Evolutionary conservation across 2,113 vertebrate genomes (phyloP).

Genomic region (Reinhardtius hippoglossoides): DNA sequence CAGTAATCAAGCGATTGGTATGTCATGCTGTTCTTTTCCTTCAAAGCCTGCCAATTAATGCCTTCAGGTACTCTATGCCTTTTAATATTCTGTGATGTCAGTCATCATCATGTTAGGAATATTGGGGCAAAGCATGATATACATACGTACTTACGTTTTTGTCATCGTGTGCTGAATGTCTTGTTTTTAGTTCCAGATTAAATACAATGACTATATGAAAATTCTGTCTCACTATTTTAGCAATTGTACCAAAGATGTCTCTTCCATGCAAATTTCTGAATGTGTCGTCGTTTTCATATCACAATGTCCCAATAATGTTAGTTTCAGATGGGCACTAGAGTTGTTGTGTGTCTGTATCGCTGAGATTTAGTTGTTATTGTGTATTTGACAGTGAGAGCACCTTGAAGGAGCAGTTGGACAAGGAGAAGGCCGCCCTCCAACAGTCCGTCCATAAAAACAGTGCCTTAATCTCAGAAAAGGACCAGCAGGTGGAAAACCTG

Average conservation of each 20-base stretch:
- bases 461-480: slow-evolving; percentile 94
- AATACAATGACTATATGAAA: background rate
- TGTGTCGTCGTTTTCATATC: background rate
- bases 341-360: background rate
- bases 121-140: background rate
- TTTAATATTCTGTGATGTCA: slow-evolving; percentile 57
- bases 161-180: background rate
- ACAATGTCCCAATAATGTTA: background rate
- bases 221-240: background rate
- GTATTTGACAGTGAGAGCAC: slow-evolving; percentile 85
- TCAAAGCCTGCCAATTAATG: slow-evolving; percentile 91
- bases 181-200: background rate
- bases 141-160: background rate
- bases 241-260: background rate
- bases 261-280: background rate
- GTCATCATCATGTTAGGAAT: background rate
- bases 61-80: slow-evolving; percentile 89
- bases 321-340: background rate
- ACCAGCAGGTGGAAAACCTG: slow-evolving; percentile 90
- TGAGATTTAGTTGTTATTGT: slow-evolving; percentile 15
- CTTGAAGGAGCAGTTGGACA: slow-evolving; percentile 88
- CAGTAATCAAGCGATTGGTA: slow-evolving; percentile 45
- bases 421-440: slow-evolving; percentile 90
- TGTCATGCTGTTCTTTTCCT: slow-evolving; percentile 84
- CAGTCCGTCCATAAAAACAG: slow-evolving; percentile 90